These are phyloP conservation scores for Rhegmatorhina hoffmannsi DNA, from an alignment of 2,113 vertebrate genomes.

Conservation along the genomic window DNA sequence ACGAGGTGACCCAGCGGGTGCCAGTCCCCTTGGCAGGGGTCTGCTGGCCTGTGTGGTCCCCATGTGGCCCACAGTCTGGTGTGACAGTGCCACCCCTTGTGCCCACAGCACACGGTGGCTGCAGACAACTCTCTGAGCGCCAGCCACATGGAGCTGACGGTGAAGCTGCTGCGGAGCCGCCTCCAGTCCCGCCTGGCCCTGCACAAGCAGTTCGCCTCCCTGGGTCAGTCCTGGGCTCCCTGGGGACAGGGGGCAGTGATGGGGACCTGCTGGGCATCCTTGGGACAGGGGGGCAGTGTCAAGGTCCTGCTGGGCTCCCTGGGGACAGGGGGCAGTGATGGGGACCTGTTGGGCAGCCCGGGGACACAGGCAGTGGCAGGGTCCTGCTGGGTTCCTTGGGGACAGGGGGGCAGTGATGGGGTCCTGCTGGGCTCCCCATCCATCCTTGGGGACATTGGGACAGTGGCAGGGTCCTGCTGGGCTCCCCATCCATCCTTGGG, in stretches of 20 bases:
- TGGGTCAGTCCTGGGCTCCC: conserved; percentile 77
- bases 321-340: accelerated
- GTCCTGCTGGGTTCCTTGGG: background rate
- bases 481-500: too few relatives aligned
- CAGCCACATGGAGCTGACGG: conserved; percentile 95
- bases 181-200: conserved; percentile 91
- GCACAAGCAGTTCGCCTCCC: conserved; percentile 92
- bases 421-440: background rate
- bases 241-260: background rate
- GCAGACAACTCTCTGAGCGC: conserved; percentile 88
- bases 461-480: background rate
- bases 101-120: conserved; percentile 67
- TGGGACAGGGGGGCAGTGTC: background rate
- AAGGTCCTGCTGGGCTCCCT: background rate
- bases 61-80: too few relatives aligned
- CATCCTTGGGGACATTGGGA: accelerated
- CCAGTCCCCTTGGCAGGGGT: background rate
- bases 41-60: background rate
- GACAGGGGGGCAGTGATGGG: accelerated
- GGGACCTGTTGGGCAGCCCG: background rate
- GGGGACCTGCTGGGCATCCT: background rate
- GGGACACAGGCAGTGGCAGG: background rate
- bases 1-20: background rate
- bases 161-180: conserved; percentile 89
- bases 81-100: background rate